Base-by-base conservation (phyloP, 2,888 invertebrate genomes). In the Drosophila emarginata region DNA sequence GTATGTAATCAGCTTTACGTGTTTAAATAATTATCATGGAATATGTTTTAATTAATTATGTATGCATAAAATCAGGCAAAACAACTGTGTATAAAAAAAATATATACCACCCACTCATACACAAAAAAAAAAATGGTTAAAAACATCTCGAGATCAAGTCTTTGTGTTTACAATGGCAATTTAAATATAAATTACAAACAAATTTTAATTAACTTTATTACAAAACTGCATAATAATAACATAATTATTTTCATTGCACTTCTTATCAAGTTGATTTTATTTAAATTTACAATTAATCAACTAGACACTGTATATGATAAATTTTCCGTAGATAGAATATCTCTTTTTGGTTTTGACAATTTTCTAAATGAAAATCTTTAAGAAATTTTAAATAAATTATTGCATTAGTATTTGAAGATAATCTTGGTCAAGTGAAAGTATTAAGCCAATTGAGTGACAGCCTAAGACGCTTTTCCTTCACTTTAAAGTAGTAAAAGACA, bases 1-100 rank as follows among this genome's bases (percentile, higher is more conserved):
- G 59, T 59, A 74, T 67, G 74, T 67, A 74, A 74, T 65, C 72
- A 74, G 74, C 73, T 73, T 71, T 71, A 32, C 62, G 72, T 53
- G 68, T 68, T 74, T 72, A 72, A 74, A 74, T 72, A 74, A 74
- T 74, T 74, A 67, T 74, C 61, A 18, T 56, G 58, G 40, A 57
- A 66, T 67, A 67, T 37, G 36, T 67, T 74, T 72, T 64, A 65
- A 71, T 71, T 71, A 71, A 72, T 71, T 65, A 61, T 52, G 54
- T 54, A 36, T 54, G 54, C 54, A 54, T 36, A 36, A 18, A 45
- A 45, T 45, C 45, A 45, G 18, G 45, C 18, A 45, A 45, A 45
- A 21, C 45, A 45, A 45, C 45, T 45, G 21, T 45, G 45, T 45
- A 45, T 18, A 54, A 36, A 54, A 36, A 39, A 39, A 39, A 14